Evolutionary conservation across 2,888 invertebrate genomes (phyloP).

Genomic region (Diadromus collaris): DNA sequence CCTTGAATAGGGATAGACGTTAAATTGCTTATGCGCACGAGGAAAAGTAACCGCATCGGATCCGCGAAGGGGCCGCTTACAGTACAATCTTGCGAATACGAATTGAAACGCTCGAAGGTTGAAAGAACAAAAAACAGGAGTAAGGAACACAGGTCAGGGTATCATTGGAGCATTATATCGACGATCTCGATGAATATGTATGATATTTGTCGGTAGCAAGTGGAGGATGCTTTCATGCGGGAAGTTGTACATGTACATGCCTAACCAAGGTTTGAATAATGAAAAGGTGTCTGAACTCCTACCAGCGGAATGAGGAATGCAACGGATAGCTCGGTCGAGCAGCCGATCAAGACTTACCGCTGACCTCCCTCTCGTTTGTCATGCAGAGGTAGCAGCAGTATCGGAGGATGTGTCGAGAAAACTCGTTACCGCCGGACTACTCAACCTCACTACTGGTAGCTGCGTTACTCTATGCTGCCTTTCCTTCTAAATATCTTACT

Average conservation of each 20-base stretch:
- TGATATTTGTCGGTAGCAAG: neutral
- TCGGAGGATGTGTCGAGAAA: conserved; percentile 30
- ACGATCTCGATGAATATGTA: neutral
- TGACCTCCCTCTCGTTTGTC: conserved; percentile 16
- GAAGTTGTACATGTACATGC: neutral
- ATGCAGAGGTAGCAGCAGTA: conserved; percentile 24
- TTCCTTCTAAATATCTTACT: conserved; percentile 53
- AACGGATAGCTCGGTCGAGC: conserved; percentile 29
- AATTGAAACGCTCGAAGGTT: neutral
- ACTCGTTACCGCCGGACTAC: conserved; percentile 24
- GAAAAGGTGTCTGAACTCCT: conserved; percentile 66
- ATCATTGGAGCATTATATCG: neutral
- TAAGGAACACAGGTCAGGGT: neutral
- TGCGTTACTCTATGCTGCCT: conserved; percentile 39
- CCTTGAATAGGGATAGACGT: neutral
- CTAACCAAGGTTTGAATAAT: conserved; percentile 74
- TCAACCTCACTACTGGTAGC: conserved; percentile 17
- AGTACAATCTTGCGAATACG: neutral
- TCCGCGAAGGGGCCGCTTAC: neutral
- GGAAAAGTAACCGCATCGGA: neutral
- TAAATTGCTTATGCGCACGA: neutral
- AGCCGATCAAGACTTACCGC: conserved; percentile 40
- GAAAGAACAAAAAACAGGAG: neutral
- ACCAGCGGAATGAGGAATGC: conserved; percentile 53
- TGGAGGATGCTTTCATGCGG: neutral